Evolutionary conservation across 30 jellyfish, hydroid and myxozoan genomes (phyloP), one percentile per base, ranked within the genome.

Genomic region (Hydractinia echinata): DNA sequence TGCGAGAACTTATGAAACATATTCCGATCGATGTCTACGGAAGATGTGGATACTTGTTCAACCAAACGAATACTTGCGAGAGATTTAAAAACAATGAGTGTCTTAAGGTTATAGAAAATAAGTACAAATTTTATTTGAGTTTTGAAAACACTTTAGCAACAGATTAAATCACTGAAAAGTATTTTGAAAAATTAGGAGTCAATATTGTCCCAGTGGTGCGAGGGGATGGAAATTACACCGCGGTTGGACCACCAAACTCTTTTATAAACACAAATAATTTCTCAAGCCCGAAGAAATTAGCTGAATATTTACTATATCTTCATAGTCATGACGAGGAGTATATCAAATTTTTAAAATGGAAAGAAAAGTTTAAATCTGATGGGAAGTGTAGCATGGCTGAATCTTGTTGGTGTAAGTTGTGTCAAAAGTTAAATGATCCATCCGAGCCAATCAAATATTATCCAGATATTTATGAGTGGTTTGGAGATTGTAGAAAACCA

Each of bases 141-240:
- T 82, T 87, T 66, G 95, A 87, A 89, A 82, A 87, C 53, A 80
- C 77, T 14, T 95, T 87, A 21, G 83, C 96, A 21, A 69, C 79
- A 49, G 96, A 87, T 55, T 93, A 84, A 53, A 76, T 88, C 69
- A 89, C 95, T 82, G 99, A 93, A 51, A 87, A 85, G 77, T 84
- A 79, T 71, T 81, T 55, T 51, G 87, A 87, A 48, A 90, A 89
- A 44, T 79, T 90, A 86, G 81, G 81, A 61, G 91, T 90, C 4
- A 92, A 92, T 44, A 73, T 94, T 0, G 54, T 93, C 71, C 99
- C 99, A 1, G 82, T 93, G 6, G 95, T 83, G 52, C 79, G 94
- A 8, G 99, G 99, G 19, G 94, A 92, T 5, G 90, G 82, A 16
- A 81, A 76, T 53, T 84, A 55, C 73, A 72, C 51, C 60, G 53